These are phyloP conservation scores for Jaculus jaculus DNA, from an alignment of 2,113 vertebrate species.

Conservation along the genomic window DNA sequence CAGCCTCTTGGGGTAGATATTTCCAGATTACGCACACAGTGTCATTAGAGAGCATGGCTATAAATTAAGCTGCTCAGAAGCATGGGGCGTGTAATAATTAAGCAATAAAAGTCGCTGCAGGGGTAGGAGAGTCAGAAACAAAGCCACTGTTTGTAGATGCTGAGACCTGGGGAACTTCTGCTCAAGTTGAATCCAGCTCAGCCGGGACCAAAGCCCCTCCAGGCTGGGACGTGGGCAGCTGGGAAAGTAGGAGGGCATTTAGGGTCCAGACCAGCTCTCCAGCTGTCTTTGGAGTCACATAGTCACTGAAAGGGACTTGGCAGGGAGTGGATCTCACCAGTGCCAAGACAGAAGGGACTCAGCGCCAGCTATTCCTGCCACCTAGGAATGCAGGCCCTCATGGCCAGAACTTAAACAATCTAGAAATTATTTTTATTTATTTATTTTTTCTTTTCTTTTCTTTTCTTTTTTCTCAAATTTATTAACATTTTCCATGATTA, in stretches of 20 bases:
- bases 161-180: neutral
- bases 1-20: slow-evolving; percentile 81
- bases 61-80: slow-evolving; percentile 87
- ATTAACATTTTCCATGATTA: too few relatives aligned
- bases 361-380: neutral
- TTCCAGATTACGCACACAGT: slow-evolving; percentile 74
- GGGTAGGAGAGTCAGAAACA: slow-evolving; percentile 83
- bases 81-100: slow-evolving; percentile 96
- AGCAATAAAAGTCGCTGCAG: slow-evolving; percentile 96
- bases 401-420: neutral
- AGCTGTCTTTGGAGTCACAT: neutral
- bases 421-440: neutral
- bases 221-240: neutral
- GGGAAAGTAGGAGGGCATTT: neutral
- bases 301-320: too few relatives aligned
- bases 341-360: neutral
- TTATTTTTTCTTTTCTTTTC: too few relatives aligned
- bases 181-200: neutral
- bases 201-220: neutral
- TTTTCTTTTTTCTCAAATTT: too few relatives aligned
- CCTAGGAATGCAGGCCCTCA: rapidly evolving
- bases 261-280: neutral
- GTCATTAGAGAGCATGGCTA: slow-evolving; percentile 85
- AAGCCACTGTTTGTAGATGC: slow-evolving; percentile 84
- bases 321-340: neutral